phyloP scores from a whole-genome alignment of 2,888 invertebrate genomes.

The Tachystola acroxantha region DNA sequence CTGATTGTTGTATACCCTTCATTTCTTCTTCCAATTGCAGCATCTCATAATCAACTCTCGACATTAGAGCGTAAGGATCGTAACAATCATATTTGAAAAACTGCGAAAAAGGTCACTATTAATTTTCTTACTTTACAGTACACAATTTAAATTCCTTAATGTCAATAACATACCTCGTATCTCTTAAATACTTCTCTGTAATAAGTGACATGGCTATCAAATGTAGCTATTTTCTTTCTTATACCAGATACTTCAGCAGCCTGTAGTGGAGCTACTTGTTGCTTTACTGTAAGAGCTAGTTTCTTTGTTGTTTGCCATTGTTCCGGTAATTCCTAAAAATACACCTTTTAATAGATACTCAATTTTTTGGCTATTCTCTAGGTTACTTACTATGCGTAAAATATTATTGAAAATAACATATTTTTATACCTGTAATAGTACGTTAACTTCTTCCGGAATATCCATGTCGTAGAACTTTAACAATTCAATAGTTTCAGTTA shows the following conservation, averaged over 20 bases:
- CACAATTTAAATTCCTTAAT: too few relatives aligned
- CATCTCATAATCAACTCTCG: conserved; percentile 88
- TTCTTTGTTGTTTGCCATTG: conserved; percentile 98
- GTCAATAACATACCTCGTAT: conserved; percentile 65
- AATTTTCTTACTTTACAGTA: background rate
- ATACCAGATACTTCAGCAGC: conserved; percentile 96
- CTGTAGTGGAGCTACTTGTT: conserved; percentile 96
- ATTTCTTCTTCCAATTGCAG: conserved; percentile 90
- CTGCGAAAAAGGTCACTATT: conserved; percentile 24
- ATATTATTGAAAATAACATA: background rate
- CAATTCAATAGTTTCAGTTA: conserved; percentile 94
- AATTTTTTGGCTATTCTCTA: too few relatives aligned
- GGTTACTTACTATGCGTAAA: background rate
- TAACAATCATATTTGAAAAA: conserved; percentile 87
- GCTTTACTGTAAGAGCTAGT: conserved; percentile 92
- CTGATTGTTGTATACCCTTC: conserved; percentile 91
- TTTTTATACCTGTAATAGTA: conserved; percentile 83
- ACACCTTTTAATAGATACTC: background rate
- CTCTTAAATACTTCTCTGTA: conserved; percentile 94
- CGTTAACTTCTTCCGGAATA: conserved; percentile 96
- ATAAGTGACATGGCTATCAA: conserved; percentile 89
- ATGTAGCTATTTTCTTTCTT: conserved; percentile 89
- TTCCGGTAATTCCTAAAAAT: conserved; percentile 90
- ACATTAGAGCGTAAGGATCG: conserved; percentile 86
- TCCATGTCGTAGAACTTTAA: conserved; percentile 97